Conservation (phyloP, 2,797 vertebrate genomes). For the Gadopsis bispinosus region DNA sequence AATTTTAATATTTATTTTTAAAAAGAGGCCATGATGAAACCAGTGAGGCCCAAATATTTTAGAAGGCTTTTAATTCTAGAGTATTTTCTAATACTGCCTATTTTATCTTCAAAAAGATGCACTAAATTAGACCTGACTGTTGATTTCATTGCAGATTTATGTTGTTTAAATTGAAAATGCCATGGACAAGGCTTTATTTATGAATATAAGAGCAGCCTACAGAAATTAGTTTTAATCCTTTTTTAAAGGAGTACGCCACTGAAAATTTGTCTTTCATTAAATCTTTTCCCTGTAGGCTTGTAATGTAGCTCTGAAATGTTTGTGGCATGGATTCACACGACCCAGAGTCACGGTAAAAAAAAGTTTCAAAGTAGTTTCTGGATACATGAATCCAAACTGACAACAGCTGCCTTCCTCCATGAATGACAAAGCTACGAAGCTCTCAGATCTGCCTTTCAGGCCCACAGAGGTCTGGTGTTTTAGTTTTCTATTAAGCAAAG, state of each 20-base stretch:
- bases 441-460: neutral
- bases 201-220: neutral
- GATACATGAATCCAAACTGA: neutral
- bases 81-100: no score
- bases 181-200: neutral
- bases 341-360: neutral
- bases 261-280: neutral
- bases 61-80: neutral
- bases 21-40: neutral
- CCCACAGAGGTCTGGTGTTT: neutral
- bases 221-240: neutral
- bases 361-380: neutral
- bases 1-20: neutral
- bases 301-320: neutral
- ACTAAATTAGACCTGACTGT: neutral
- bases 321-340: constrained; percentile 1
- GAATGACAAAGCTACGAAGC: neutral
- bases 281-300: neutral
- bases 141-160: neutral
- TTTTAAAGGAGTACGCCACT: neutral
- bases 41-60: neutral
- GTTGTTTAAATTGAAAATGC: neutral
- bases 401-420: neutral
- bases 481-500: neutral
- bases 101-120: neutral